Evolutionary conservation across 2,888 invertebrate genomes (phyloP).

Genomic region (Tachina lurida): DNA sequence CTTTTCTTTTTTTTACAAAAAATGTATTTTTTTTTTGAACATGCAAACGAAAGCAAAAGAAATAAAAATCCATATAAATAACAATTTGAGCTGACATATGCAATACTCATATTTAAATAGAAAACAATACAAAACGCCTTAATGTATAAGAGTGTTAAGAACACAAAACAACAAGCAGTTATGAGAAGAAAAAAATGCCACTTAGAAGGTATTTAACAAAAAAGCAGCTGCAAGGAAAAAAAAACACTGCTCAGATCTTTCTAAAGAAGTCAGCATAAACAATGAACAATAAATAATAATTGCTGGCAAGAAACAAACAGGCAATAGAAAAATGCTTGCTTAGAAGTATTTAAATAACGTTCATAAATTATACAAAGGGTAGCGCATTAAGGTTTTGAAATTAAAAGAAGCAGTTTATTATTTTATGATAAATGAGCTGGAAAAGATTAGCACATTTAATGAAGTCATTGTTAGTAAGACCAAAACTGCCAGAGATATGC

Average conservation of each 20-base stretch:
- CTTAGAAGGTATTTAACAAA: slow-evolving; percentile 58
- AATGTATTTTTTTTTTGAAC: not conserved
- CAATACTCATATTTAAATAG: slow-evolving; percentile 66
- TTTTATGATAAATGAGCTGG: not conserved
- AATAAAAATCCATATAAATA: slow-evolving; percentile 61
- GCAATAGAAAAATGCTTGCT: not conserved
- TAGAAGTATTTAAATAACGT: too few species aligned
- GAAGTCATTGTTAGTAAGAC: not conserved
- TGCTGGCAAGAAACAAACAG: slow-evolving; percentile 7
- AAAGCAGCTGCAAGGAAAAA: not conserved
- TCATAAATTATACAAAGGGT: not conserved
- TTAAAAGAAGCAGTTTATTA: not conserved
- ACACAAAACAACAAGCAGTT: slow-evolving; percentile 30
- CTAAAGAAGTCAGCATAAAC: not conserved
- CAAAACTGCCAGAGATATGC: not conserved
- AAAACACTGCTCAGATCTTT: slow-evolving; percentile 17
- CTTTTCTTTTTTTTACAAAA: slow-evolving; percentile 45
- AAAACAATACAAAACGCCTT: slow-evolving; percentile 64
- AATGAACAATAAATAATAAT: slow-evolving; percentile 57
- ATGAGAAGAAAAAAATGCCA: slow-evolving; percentile 26
- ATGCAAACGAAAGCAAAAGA: not conserved
- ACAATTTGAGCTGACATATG: slow-evolving; percentile 71
- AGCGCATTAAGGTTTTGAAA: not conserved
- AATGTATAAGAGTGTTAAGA: slow-evolving; percentile 59
- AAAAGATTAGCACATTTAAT: not conserved